Evolutionary conservation across 2,888 invertebrate genomes (phyloP).

Genomic region (Peribatodes rhomboidaria): DNA sequence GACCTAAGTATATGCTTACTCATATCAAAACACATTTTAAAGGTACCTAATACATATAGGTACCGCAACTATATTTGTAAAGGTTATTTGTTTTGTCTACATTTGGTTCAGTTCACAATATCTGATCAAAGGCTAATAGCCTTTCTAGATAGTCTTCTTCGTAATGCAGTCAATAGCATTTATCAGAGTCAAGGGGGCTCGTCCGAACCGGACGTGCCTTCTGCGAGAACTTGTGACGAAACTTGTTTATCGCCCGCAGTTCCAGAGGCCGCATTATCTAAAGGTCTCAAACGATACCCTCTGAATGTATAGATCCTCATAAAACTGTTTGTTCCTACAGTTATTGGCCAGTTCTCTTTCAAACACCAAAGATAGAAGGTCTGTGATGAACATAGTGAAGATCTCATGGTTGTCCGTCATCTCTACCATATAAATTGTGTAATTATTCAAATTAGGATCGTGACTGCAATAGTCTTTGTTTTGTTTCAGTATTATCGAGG

Average conservation of each 20-base stretch:
- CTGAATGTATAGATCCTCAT: slow-evolving; percentile 59
- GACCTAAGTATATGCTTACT: background rate
- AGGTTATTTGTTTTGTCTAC: slow-evolving; percentile 4
- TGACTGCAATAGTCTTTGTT: slow-evolving; percentile 31
- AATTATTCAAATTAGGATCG: slow-evolving; percentile 53
- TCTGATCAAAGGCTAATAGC: slow-evolving; percentile 22
- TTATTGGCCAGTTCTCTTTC: slow-evolving; percentile 66
- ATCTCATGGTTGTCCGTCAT: slow-evolving; percentile 62
- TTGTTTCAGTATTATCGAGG: slow-evolving; percentile 82
- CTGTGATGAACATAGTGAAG: slow-evolving; percentile 59
- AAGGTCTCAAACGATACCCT: slow-evolving; percentile 71
- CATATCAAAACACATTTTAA: background rate
- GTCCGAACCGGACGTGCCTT: slow-evolving; percentile 54
- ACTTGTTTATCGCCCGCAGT: slow-evolving; percentile 51
- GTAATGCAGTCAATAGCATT: slow-evolving; percentile 1
- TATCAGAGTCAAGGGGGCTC: slow-evolving; percentile 65
- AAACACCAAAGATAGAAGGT: slow-evolving; percentile 56
- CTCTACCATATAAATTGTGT: slow-evolving; percentile 50
- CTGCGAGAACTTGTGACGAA: slow-evolving; percentile 54
- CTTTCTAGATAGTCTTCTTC: slow-evolving; percentile 2
- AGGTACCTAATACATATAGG: no score
- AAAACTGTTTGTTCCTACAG: slow-evolving; percentile 66
- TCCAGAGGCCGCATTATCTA: slow-evolving; percentile 61
- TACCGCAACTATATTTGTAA: background rate
- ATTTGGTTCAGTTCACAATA: slow-evolving; percentile 1